Evolutionary conservation across 1,140 invertebrate genomes (phyloP).

Genomic region (Leptinotarsa defecta): DNA sequence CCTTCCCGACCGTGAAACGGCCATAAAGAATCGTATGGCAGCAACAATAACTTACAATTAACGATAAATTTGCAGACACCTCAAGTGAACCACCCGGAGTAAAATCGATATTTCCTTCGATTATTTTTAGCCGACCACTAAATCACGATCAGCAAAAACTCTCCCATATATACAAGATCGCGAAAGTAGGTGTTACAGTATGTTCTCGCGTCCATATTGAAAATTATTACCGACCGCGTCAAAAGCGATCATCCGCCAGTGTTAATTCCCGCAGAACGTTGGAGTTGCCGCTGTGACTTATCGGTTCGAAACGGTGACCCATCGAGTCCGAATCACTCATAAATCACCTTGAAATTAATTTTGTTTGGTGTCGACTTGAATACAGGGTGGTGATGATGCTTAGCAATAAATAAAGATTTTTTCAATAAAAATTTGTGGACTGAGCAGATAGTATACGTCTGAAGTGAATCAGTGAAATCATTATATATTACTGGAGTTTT

Average conservation of each 20-base stretch:
- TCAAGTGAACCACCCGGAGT: background rate
- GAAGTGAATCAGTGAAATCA: no score
- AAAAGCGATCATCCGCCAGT: background rate
- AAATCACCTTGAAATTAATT: background rate
- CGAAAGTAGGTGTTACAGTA: constrained; percentile 8
- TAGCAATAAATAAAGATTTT: no score
- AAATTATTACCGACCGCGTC: constrained; percentile 5
- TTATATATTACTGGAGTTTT: no score
- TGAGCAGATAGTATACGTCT: no score
- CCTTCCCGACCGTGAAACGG: no score
- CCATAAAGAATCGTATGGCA: no score
- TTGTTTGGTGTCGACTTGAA: background rate
- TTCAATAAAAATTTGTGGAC: no score
- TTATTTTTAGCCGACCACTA: background rate
- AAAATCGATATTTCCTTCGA: constrained; percentile 1
- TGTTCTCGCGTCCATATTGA: background rate
- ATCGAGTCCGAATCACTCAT: background rate
- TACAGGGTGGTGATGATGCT: no score
- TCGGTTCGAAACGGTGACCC: background rate
- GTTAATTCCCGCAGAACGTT: background rate
- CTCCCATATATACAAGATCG: background rate
- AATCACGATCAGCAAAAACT: background rate
- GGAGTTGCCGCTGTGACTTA: constrained; percentile 4
- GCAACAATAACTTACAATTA: no score
- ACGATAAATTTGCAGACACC: background rate